Evolutionary conservation across 2,113 vertebrate species (phyloP).

Genomic region (Salvelinus sp.): DNA sequence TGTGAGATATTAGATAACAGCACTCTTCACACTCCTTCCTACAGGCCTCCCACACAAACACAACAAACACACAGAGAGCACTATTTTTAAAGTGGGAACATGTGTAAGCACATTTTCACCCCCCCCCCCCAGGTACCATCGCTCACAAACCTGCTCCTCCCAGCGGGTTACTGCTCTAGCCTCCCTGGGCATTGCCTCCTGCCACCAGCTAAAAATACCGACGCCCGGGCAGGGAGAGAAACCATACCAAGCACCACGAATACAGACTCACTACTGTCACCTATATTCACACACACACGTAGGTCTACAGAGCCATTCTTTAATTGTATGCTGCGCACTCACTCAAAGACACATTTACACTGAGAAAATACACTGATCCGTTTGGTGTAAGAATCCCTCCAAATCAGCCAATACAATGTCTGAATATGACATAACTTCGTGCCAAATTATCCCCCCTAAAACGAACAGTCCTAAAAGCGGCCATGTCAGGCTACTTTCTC

Average conservation of each 20-base stretch:
- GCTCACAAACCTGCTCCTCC: conserved; percentile 51
- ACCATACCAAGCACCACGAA: not conserved
- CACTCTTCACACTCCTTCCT: not conserved
- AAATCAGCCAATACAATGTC: not conserved
- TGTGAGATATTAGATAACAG: too few relatives aligned
- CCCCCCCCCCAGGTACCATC: conserved; percentile 54
- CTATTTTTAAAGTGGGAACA: conserved; percentile 43
- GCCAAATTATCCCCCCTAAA: not conserved
- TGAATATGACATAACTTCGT: not conserved
- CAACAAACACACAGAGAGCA: not conserved
- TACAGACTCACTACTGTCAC: too few relatives aligned
- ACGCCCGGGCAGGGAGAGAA: conserved; percentile 28
- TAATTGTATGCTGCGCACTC: not conserved
- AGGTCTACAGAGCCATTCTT: not conserved
- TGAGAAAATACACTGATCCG: not conserved
- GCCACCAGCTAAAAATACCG: conserved; percentile 68
- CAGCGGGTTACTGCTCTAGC: conserved; percentile 43
- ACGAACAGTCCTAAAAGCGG: not conserved
- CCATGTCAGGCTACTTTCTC: not conserved
- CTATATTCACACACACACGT: not conserved
- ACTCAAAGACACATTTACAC: not conserved
- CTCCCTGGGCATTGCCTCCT: conserved; percentile 50
- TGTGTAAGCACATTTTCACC: conserved; percentile 52
- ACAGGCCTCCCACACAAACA: not conserved
- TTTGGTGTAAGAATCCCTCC: not conserved